Base-by-base conservation (phyloP, 1,140 invertebrate genomes). In the Argopecten irradians region DNA sequence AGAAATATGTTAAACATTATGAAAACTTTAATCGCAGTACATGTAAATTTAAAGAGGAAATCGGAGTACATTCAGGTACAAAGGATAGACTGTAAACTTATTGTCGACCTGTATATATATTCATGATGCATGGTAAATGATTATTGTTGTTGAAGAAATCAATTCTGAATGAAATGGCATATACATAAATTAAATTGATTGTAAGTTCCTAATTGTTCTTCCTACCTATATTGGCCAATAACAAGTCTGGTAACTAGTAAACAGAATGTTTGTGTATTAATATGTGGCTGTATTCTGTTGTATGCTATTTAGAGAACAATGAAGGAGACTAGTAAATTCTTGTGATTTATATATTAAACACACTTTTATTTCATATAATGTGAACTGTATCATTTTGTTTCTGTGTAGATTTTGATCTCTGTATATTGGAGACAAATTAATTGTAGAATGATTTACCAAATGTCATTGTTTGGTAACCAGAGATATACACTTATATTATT, bases 361-460 rank as follows among this genome's bases (percentile, higher is more conserved):
- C 7, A 28, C n/a, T 28, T 71, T 71, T 71, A n/a, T 71, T 71
- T 71, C 43, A 71, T 71, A 71, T 22, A 28, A 71, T 71, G 55
- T 71, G 22, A n/a, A 71, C 22, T 71, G 55, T 71, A n/a, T 71
- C 22, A 71, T n/a, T 71, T 71, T 71, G 55, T 71, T 71, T 39
- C 55, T 5, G 28, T 28, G 22, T 71, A 71, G 55, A 71, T 16
- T 71, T n/a, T 71, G 55, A 8, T 71, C 55, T 71, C 28, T n/a
- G 16, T n/a, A 28, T 71, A 71, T 71, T 71, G 55, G n/a, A 71
- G 55, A 11, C n/a, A 55, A 55, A 55, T 19, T 46, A 46, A 46
- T 46, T 46, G 43, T n/a, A n/a, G 55, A 71, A 71, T 71, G 43
- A n/a, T 71, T 71, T 71, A 71, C 55, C 55, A 71, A 71, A 71